These are phyloP conservation scores for Solea solea DNA, from an alignment of 2,113 vertebrate genomes.

Conservation along the genomic window DNA sequence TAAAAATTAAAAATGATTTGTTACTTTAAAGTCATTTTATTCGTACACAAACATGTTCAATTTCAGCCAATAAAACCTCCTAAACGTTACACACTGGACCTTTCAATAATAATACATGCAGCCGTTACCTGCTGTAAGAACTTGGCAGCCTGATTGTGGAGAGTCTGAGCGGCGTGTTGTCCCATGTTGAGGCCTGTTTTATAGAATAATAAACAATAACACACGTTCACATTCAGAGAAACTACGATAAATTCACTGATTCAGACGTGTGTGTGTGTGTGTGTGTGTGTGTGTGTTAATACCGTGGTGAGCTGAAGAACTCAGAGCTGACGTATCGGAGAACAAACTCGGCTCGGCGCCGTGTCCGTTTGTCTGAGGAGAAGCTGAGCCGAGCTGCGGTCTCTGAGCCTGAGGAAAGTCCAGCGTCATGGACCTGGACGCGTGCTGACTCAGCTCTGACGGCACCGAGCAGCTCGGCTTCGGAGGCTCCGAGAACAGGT, in stretches of 20 bases:
- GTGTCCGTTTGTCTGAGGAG: background rate
- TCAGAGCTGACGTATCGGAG: background rate
- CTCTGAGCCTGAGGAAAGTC: constrained; percentile 82
- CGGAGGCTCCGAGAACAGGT: constrained; percentile 83
- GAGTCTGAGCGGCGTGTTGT: constrained; percentile 46
- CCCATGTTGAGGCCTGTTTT: constrained; percentile 31
- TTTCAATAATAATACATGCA: too few relatives aligned
- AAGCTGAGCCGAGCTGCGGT: constrained; percentile 45
- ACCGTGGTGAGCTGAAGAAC: background rate
- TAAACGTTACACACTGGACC: too few relatives aligned
- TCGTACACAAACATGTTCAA: too few relatives aligned
- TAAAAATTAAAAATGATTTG: too few relatives aligned
- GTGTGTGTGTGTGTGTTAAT: too few relatives aligned
- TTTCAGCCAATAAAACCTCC: too few relatives aligned
- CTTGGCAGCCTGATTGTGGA: constrained; percentile 74
- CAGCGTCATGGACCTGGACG: constrained; percentile 81
- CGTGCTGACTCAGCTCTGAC: constrained; percentile 54
- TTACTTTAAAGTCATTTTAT: too few relatives aligned
- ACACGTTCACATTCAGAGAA: background rate
- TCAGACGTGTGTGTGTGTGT: too few relatives aligned
- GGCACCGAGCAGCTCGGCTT: constrained; percentile 74
- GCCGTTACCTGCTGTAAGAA: constrained; percentile 83
- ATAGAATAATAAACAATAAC: background rate
- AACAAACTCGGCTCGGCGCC: constrained; percentile 61
- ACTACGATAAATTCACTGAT: background rate